Evolutionary conservation across 92 coral and sea anemone genomes (phyloP).

Genomic region (Epizoanthus fatuus): DNA sequence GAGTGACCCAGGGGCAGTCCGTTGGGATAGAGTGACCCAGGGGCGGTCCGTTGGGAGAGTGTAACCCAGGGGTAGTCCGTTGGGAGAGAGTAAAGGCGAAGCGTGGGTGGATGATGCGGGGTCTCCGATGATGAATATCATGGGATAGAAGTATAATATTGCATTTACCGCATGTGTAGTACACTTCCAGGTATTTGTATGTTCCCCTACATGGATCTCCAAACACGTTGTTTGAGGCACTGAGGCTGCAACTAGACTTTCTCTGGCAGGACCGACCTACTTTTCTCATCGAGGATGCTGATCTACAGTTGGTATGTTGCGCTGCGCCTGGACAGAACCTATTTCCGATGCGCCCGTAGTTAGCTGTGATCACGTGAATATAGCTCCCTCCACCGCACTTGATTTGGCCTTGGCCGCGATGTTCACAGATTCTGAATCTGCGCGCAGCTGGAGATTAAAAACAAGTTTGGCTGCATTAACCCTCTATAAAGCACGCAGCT

Average conservation of each 20-base stretch:
- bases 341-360: background rate
- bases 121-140: too few species aligned
- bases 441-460: too few species aligned
- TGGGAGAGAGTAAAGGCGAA: too few species aligned
- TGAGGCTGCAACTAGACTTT: background rate
- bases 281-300: background rate
- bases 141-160: too few species aligned
- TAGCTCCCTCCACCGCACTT: background rate
- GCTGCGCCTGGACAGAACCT: background rate
- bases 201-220: slow-evolving; percentile 16
- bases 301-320: background rate
- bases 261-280: slow-evolving; percentile 2
- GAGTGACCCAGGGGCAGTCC: too few species aligned
- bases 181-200: background rate
- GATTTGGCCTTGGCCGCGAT: background rate
- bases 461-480: too few species aligned
- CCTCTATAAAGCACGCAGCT: too few species aligned
- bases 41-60: too few species aligned
- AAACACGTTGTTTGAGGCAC: slow-evolving; percentile 21
- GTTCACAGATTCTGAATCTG: background rate
- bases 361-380: slow-evolving; percentile 7
- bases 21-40: too few species aligned
- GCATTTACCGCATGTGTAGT: slow-evolving; percentile 15
- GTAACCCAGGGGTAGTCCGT: too few species aligned
- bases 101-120: too few species aligned